These are phyloP conservation scores for Nephrotoma flavescens DNA, from an alignment of 2,888 invertebrate genomes.

Conservation along the genomic window DNA sequence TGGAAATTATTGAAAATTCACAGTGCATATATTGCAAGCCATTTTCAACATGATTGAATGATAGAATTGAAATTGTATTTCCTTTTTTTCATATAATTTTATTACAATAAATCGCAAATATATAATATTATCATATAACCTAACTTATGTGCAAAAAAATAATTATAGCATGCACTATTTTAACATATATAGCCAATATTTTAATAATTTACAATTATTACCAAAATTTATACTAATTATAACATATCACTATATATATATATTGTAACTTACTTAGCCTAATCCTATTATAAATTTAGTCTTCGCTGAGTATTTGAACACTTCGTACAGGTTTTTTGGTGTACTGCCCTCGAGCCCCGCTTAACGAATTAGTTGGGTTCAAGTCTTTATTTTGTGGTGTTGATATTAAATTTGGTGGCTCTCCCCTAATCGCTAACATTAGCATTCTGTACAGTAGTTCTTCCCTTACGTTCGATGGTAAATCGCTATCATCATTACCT, in stretches of 20 bases:
- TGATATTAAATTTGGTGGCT: slow-evolving; percentile 34
- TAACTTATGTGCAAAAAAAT: background rate
- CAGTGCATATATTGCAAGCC: background rate
- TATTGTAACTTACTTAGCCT: background rate
- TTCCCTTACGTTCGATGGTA: slow-evolving; percentile 56
- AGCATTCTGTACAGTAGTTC: slow-evolving; percentile 56
- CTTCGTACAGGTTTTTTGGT: slow-evolving; percentile 46
- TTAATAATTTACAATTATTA: background rate
- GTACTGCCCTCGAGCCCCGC: slow-evolving; percentile 24
- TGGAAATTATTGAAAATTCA: background rate
- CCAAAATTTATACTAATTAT: background rate
- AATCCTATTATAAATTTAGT: slow-evolving; percentile 16
- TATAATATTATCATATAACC: background rate
- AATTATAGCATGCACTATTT: background rate
- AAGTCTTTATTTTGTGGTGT: slow-evolving; percentile 14
- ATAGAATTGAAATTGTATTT: background rate
- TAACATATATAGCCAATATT: background rate
- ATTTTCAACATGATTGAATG: background rate
- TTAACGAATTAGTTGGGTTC: slow-evolving; percentile 26
- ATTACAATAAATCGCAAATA: background rate
- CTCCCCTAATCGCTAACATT: slow-evolving; percentile 54
- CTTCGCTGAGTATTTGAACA: slow-evolving; percentile 57
- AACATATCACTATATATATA: background rate
- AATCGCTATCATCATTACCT: slow-evolving; percentile 30
- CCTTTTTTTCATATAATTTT: background rate